These are phyloP conservation scores for Caloenas nicobarica DNA, from an alignment of 2,113 vertebrate species.

Conservation along the genomic window DNA sequence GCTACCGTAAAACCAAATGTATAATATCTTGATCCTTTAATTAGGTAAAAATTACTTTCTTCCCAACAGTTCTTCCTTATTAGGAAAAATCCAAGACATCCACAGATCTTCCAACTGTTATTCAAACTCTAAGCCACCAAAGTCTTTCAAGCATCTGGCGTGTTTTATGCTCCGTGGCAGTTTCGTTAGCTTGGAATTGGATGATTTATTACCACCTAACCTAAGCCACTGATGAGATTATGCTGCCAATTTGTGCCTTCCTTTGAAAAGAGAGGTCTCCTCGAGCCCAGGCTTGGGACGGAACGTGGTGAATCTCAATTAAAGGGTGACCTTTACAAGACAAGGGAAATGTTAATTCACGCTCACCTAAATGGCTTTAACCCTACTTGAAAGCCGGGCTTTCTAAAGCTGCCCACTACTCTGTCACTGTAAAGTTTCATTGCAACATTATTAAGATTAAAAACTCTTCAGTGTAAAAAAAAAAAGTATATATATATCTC, in stretches of 20 bases:
- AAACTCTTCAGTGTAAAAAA: not conserved
- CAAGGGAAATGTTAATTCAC: constrained; percentile 51
- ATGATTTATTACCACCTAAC: constrained; percentile 52
- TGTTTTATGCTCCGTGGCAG: constrained; percentile 23
- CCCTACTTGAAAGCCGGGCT: not conserved
- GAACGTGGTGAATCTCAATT: constrained; percentile 34
- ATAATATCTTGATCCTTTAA: constrained; percentile 5
- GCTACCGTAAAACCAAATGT: not conserved
- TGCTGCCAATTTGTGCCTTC: constrained; percentile 49
- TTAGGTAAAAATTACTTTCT: constrained; percentile 22
- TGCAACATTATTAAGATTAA: not conserved
- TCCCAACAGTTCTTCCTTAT: constrained; percentile 16
- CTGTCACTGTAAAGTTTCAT: not conserved
- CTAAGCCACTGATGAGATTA: constrained; percentile 41
- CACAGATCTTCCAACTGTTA: constrained; percentile 51
- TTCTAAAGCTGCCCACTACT: not conserved
- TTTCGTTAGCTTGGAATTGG: not conserved
- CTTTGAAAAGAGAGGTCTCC: not conserved
- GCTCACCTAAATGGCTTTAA: constrained; percentile 32
- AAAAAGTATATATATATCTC: not conserved
- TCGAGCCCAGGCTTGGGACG: not conserved
- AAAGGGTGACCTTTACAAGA: constrained; percentile 53
- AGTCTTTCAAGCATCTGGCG: constrained; percentile 48
- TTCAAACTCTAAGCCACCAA: not conserved
- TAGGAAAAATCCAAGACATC: constrained; percentile 33